Evolutionary conservation across 2,797 vertebrate genomes (phyloP), one percentile per base, ranked within the genome.

Genomic region (Astyanax mexicanus): DNA sequence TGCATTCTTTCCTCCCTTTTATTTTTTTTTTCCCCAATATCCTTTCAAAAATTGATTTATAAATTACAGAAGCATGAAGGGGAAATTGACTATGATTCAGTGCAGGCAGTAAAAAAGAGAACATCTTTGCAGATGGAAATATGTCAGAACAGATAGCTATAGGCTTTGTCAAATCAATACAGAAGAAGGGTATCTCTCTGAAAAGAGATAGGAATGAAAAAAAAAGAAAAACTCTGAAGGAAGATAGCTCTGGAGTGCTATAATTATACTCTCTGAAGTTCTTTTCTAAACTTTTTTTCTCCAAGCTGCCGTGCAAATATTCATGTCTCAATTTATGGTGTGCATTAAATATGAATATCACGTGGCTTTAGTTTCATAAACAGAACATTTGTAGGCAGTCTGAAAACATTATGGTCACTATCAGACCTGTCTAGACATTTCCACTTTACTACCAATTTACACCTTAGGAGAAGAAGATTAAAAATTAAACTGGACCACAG

Each of bases 151-250:
- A 60, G 37, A 55, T 9, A 35, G 23, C 21, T 19, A 54, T 47
- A 66, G 17, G 44, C 74, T 72, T 49, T 58, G 40, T n/a, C 21
- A 57, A 27, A 75, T 71, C 72, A 52, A 75, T 72, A 54, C 11
- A 60, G 44, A 38, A 38, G 4, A 58, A 66, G 55, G 7, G 4
- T 15, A 27, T 47, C 54, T 45, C 35, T 13, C 0, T 71, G 11
- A 35, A 51, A 2, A 52, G 37, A n/a, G n/a, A n/a, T n/a, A n/a
- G n/a, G n/a, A n/a, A n/a, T n/a, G n/a, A n/a, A n/a, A n/a, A n/a
- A n/a, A n/a, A n/a, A n/a, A n/a, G 6, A 23, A 69, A 11, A 72
- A 62, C 38, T 2, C 29, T 40, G 8, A 76, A 61, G n/a, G 21
- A 65, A 49, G 19, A 74, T 47, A 57, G 32, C 49, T 77, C 72